phyloP scores from a whole-genome alignment of 2,888 invertebrate species.

The Metacarcinus magister region DNA sequence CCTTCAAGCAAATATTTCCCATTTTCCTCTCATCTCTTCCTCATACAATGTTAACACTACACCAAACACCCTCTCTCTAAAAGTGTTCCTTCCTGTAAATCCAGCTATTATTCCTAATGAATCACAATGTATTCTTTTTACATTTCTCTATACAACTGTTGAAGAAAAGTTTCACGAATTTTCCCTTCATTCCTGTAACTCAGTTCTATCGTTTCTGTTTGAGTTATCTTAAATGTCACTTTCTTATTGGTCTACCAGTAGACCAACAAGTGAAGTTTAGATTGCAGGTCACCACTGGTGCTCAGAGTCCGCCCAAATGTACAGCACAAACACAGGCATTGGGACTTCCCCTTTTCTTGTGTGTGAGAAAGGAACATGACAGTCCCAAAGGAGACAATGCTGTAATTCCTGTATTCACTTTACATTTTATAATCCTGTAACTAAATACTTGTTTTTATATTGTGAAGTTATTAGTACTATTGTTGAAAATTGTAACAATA shows the following conservation, averaged over 20 bases:
- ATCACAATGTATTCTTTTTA: not conserved
- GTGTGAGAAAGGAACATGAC: constrained; percentile 79
- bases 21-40: not conserved
- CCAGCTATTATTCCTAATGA: not conserved
- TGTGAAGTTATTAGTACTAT: constrained; percentile 46
- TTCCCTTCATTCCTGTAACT: not conserved
- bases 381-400: constrained; percentile 72
- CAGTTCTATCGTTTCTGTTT: constrained; percentile 36
- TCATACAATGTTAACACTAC: not conserved
- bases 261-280: constrained; percentile 78
- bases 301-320: constrained; percentile 68
- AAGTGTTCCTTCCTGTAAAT: not conserved
- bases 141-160: not conserved
- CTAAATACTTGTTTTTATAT: constrained; percentile 26
- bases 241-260: constrained; percentile 79
- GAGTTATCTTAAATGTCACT: constrained; percentile 66
- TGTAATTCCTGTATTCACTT: constrained; percentile 9
- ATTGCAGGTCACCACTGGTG: constrained; percentile 69
- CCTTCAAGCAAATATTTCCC: not conserved
- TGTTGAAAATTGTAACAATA: constrained; percentile 49
- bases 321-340: constrained; percentile 75
- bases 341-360: constrained; percentile 80
- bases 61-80: not conserved
- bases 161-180: constrained; percentile 33
- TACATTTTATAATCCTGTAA: constrained; percentile 49